Conservation (phyloP, 2,113 vertebrate species). For the Passer domesticus region DNA sequence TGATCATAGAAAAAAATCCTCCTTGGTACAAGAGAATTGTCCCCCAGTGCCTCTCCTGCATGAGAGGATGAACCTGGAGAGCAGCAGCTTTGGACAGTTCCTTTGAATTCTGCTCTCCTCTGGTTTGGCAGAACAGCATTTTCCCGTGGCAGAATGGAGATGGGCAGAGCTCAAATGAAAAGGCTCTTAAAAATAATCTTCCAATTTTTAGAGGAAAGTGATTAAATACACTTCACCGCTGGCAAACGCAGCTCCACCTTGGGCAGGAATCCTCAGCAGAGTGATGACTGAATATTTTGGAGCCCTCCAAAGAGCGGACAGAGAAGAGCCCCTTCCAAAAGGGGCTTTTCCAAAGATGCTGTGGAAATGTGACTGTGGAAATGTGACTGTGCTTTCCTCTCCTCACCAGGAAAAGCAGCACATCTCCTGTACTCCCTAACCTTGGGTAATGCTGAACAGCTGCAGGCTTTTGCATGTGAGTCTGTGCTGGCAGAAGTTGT, state of each 20-base stretch:
- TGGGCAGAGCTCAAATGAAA: not conserved
- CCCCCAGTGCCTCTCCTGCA: not conserved
- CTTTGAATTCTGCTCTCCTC: not conserved
- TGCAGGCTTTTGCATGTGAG: conserved; percentile 46
- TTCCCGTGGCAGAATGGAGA: not conserved
- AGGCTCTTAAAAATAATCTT: not conserved
- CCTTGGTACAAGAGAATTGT: accelerated
- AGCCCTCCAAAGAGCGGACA: not conserved
- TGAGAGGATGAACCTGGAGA: not conserved
- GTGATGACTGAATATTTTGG: accelerated
- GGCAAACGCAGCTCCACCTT: not conserved
- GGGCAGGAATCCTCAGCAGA: not conserved
- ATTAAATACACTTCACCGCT: not conserved
- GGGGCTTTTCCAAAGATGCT: not conserved
- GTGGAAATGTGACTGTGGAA: not conserved
- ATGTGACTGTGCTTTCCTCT: not conserved
- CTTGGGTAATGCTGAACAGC: not conserved
- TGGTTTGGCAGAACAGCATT: not conserved
- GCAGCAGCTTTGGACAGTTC: not conserved
- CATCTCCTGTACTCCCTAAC: not conserved
- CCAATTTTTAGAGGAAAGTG: not conserved
- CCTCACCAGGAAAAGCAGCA: not conserved
- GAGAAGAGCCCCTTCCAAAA: not conserved
- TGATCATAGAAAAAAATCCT: not conserved
- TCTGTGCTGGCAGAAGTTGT: conserved; percentile 34